Percentiles rank a stretch among this genome's conserved stretches.
Evolutionary conservation across 2,113 vertebrate genomes (phyloP).

Genomic region (Ibidorhyncha struthersii): DNA sequence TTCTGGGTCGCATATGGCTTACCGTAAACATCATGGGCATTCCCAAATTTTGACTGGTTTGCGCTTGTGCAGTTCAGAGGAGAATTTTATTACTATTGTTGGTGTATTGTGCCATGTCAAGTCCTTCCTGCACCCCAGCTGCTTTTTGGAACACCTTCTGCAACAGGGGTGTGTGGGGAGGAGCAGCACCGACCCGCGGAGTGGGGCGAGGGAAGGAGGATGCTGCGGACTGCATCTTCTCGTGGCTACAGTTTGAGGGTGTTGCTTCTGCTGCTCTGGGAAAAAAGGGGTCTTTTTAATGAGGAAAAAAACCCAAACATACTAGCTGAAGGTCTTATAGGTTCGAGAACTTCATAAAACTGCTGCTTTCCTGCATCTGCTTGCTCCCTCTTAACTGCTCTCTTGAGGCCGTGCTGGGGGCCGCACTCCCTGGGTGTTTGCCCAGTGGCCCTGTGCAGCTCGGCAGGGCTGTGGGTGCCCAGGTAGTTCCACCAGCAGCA

Average conservation of each 20-base stretch:
- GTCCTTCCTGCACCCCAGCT: background rate
- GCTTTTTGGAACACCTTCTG: background rate
- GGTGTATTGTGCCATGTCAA: background rate
- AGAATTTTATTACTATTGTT: background rate
- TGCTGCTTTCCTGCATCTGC: background rate
- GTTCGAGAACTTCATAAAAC: background rate
- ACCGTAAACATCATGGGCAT: background rate
- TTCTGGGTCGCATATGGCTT: background rate
- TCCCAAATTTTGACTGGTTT: background rate
- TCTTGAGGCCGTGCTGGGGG: background rate
- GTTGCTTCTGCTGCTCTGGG: background rate
- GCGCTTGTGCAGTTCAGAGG: background rate
- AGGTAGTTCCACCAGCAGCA: background rate
- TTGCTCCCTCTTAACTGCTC: background rate
- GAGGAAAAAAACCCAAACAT: too few relatives aligned
- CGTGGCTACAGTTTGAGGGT: background rate
- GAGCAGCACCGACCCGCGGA: background rate
- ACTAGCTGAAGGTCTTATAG: background rate
- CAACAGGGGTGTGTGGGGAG: too few relatives aligned
- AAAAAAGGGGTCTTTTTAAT: background rate
- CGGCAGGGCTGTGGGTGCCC: background rate
- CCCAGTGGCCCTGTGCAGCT: background rate
- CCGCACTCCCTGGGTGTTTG: background rate
- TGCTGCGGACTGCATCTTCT: background rate
- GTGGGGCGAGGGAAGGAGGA: background rate